These are phyloP conservation scores for Cheumatopsyche charites DNA, from an alignment of 1,140 invertebrate genomes.

Conservation along the genomic window DNA sequence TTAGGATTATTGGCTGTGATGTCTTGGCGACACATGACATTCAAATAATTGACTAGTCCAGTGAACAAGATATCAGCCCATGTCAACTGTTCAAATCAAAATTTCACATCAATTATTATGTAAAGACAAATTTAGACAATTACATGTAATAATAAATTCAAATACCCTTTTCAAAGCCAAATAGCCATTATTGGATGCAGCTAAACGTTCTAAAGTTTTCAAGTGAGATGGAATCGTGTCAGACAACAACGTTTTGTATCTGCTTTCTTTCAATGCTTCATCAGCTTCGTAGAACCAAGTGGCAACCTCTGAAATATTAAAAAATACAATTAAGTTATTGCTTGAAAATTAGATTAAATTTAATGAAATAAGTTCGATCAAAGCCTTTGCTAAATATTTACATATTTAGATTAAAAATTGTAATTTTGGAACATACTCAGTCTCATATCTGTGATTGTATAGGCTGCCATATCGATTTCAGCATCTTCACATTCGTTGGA, in stretches of 20 bases:
- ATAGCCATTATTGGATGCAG: slow-evolving; percentile 63
- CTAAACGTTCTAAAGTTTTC: slow-evolving; percentile 63
- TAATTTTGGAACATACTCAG: too few relatives aligned
- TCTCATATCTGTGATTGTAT: slow-evolving; percentile 60
- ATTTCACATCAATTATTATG: too few relatives aligned
- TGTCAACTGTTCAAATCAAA: slow-evolving; percentile 63
- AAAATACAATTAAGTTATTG: too few relatives aligned
- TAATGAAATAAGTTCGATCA: too few relatives aligned
- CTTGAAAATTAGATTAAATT: too few relatives aligned
- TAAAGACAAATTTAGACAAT: too few relatives aligned
- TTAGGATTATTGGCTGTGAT: slow-evolving; percentile 65
- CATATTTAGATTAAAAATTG: too few relatives aligned
- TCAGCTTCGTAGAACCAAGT: slow-evolving; percentile 60
- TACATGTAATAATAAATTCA: background rate
- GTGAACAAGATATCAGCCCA: slow-evolving; percentile 73
- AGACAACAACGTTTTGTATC: slow-evolving; percentile 53
- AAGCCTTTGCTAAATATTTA: too few relatives aligned
- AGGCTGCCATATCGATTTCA: slow-evolving; percentile 64
- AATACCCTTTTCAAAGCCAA: slow-evolving; percentile 63
- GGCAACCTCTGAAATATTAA: slow-evolving; percentile 55
- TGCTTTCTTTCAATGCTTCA: slow-evolving; percentile 58
- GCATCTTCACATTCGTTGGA: slow-evolving; percentile 66
- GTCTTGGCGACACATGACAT: slow-evolving; percentile 62
- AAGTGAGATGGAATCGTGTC: slow-evolving; percentile 66
- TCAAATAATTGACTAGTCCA: slow-evolving; percentile 66